Percentiles rank a stretch among this genome's conserved stretches.
These are phyloP conservation scores for Grus americana DNA, from an alignment of 2,113 vertebrate species.

Conservation along the genomic window DNA sequence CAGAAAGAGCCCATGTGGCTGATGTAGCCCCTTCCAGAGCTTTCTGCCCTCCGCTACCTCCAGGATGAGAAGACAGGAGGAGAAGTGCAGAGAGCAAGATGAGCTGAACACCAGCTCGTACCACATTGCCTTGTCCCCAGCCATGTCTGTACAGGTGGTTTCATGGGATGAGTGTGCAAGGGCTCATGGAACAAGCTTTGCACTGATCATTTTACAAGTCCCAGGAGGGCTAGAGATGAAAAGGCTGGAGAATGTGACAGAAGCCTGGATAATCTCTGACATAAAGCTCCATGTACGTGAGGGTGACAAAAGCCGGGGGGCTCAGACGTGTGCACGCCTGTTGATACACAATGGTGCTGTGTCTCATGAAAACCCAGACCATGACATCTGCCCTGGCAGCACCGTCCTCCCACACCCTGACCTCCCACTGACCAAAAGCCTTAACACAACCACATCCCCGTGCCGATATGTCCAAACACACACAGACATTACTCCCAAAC, in stretches of 20 bases:
- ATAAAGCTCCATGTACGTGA: neutral
- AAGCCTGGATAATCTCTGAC: neutral
- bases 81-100: neutral
- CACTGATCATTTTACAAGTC: neutral
- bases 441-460: accelerated
- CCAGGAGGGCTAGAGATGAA: neutral
- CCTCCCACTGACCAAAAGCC: neutral
- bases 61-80: neutral
- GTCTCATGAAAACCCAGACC: neutral
- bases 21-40: slow-evolving; percentile 41
- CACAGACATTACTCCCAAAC: neutral
- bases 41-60: neutral
- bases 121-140: accelerated
- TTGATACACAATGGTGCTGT: neutral
- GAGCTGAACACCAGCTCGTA: accelerated
- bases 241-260: neutral
- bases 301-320: neutral
- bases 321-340: neutral
- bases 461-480: accelerated
- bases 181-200: neutral
- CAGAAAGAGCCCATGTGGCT: slow-evolving; percentile 21
- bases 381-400: neutral
- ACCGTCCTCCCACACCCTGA: accelerated
- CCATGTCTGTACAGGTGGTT: neutral
- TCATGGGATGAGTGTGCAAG: neutral